These are phyloP conservation scores for Bombus soroeensis DNA, from an alignment of 1,140 invertebrate species.

Conservation along the genomic window DNA sequence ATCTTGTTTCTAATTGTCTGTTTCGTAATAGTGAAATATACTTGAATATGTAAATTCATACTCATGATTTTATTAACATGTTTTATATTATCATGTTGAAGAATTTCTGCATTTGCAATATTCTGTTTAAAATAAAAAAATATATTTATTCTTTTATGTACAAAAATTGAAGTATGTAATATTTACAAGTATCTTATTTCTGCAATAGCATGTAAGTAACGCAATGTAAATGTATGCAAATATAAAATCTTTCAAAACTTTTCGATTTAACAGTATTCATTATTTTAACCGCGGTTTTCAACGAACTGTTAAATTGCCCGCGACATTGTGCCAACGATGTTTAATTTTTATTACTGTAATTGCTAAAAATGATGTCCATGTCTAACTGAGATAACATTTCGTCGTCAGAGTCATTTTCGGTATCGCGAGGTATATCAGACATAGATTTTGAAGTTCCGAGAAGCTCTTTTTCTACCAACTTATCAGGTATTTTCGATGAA, in stretches of 20 bases:
- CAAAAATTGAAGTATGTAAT: neutral
- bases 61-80: neutral
- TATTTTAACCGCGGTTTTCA: neutral
- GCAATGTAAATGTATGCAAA: neutral
- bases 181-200: conserved; percentile 19
- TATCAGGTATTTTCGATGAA: neutral
- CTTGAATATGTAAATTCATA: neutral
- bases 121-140: neutral
- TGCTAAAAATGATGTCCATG: conserved; percentile 57
- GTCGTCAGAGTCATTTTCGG: conserved; percentile 67
- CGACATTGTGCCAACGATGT: neutral
- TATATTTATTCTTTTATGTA: conserved; percentile 26
- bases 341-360: conserved; percentile 14
- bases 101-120: neutral
- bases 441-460: neutral
- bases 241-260: neutral
- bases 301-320: neutral
- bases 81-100: neutral
- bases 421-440: neutral
- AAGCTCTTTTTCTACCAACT: neutral
- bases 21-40: neutral
- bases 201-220: neutral
- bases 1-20: neutral
- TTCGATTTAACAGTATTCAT: neutral
- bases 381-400: conserved; percentile 74